Percentiles rank a stretch among this genome's conserved stretches.
Conservation (phyloP, 2,797 vertebrate species). For the Coilia nasus region DNA sequence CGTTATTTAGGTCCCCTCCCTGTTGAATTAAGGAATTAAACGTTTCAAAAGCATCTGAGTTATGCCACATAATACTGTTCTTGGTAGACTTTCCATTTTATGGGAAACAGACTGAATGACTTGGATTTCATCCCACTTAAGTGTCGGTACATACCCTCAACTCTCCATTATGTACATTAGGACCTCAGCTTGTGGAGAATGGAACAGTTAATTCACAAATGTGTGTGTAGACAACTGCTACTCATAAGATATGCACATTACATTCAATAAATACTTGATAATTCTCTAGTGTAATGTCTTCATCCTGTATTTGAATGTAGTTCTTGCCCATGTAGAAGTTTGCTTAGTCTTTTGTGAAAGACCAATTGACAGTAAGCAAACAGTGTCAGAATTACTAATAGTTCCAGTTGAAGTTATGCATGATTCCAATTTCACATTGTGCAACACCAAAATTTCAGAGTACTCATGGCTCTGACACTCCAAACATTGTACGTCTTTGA, state of each 20-base stretch:
- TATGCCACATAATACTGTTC: not conserved
- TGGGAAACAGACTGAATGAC: not conserved
- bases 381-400: constrained; percentile 13
- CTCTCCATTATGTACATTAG: not conserved
- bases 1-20: not conserved
- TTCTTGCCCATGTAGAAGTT: not conserved
- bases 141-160: not conserved
- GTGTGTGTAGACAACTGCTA: not conserved
- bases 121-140: not conserved
- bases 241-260: not conserved
- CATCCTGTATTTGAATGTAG: not conserved
- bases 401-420: not conserved
- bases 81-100: not conserved
- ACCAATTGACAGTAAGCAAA: constrained; percentile 15
- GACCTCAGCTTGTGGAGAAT: not conserved
- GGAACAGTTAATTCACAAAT: not conserved
- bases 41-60: not conserved
- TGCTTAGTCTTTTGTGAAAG: not conserved
- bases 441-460: constrained; percentile 68
- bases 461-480: constrained; percentile 61
- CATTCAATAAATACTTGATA: not conserved
- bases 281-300: not conserved
- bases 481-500: constrained; percentile 74
- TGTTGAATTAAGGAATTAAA: not conserved
- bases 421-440: constrained; percentile 57